Conservation (phyloP, 1,140 invertebrate genomes). For the Lethrus apterus region DNA sequence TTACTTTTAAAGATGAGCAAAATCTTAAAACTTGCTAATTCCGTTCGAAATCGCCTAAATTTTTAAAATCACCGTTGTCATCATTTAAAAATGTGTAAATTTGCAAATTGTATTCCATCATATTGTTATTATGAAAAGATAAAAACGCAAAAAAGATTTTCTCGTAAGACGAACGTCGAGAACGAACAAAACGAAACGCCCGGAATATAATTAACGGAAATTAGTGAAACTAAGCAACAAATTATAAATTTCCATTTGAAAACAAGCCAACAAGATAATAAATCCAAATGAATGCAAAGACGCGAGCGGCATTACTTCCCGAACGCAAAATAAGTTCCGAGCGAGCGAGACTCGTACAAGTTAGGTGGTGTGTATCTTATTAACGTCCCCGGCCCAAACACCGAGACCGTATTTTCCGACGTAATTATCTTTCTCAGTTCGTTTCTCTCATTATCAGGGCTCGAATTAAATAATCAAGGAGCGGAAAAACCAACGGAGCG, state of each 20-base stretch:
- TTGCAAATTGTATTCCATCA: too few relatives aligned
- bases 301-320: conserved; percentile 8
- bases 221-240: too few relatives aligned
- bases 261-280: conserved; percentile 6
- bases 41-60: too few relatives aligned
- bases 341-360: conserved; percentile 4
- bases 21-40: too few relatives aligned
- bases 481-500: conserved; percentile 36
- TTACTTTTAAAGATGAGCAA: too few relatives aligned
- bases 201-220: too few relatives aligned
- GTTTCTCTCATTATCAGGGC: conserved; percentile 35
- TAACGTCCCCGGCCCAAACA: conserved; percentile 12
- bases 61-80: too few relatives aligned
- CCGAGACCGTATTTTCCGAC: conserved; percentile 33
- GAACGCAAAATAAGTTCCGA: conserved; percentile 6
- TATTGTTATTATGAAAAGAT: too few relatives aligned
- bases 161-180: too few relatives aligned
- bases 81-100: too few relatives aligned
- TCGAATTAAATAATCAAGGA: conserved; percentile 37
- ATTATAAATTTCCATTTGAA: conserved; percentile 12
- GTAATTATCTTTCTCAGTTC: conserved; percentile 39
- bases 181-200: too few relatives aligned
- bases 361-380: conserved; percentile 13
- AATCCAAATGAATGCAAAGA: conserved; percentile 12
- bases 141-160: too few relatives aligned